phyloP scores from a whole-genome alignment of 2,888 invertebrate species.

The Hirtodrosophila alboralis region DNA sequence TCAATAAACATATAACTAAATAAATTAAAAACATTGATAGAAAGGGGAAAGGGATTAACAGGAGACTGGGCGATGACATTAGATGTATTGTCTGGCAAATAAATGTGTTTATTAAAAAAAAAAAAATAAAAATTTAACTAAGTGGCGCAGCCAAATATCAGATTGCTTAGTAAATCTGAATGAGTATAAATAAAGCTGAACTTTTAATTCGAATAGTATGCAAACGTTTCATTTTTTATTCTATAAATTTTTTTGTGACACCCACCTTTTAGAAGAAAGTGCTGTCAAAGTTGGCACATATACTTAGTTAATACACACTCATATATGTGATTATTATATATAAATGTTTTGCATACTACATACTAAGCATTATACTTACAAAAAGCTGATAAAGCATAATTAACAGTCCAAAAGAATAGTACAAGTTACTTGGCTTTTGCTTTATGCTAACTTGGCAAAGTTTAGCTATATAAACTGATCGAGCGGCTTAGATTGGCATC shows the following conservation, averaged over 20 bases:
- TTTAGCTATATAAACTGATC: constrained; percentile 58
- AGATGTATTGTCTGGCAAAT: no score
- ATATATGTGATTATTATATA: background rate
- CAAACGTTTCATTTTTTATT: background rate
- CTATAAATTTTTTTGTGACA: background rate
- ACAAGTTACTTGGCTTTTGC: constrained; percentile 34
- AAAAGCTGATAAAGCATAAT: constrained; percentile 42
- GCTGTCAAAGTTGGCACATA: background rate
- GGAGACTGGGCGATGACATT: no score
- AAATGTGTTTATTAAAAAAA: no score
- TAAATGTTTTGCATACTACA: background rate
- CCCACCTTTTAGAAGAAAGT: background rate
- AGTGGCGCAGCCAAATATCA: no score
- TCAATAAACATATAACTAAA: no score
- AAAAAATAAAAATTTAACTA: no score
- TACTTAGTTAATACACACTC: background rate
- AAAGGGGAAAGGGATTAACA: no score
- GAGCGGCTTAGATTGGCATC: constrained; percentile 45
- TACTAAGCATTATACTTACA: background rate
- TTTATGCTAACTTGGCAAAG: constrained; percentile 61
- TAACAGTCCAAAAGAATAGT: constrained; percentile 37
- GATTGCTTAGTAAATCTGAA: background rate
- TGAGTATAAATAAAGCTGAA: no score
- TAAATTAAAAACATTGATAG: no score
- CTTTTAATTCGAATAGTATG: background rate